A percentile compares a stretch with the other conserved stretches of the same genome.
Conservation (phyloP, 2,797 vertebrate genomes). For the Phyllotis vaccarum region DNA sequence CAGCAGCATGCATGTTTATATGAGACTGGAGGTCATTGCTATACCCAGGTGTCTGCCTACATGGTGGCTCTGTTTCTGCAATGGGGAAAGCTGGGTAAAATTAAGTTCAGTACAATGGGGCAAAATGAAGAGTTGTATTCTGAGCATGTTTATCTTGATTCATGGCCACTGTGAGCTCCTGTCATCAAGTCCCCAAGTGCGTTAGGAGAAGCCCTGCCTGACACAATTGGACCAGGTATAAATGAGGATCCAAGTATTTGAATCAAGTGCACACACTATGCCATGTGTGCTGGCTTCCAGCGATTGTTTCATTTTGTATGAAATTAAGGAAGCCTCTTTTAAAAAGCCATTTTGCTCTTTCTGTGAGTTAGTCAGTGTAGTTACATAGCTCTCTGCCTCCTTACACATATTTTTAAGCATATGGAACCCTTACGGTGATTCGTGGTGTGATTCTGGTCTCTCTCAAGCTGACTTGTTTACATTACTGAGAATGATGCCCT, state of each 20-base stretch:
- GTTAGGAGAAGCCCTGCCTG: not conserved
- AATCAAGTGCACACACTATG: not conserved
- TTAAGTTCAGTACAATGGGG: not conserved
- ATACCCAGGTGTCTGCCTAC: not conserved
- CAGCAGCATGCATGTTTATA: not conserved
- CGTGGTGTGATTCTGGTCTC: not conserved
- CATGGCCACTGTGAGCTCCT: not conserved
- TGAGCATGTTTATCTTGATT: not conserved
- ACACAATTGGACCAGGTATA: not conserved
- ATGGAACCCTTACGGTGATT: not conserved
- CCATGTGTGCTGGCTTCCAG: not conserved
- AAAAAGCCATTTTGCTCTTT: not conserved
- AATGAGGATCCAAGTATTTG: not conserved
- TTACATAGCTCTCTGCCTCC: not conserved
- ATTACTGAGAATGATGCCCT: not conserved
- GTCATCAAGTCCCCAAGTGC: not conserved
- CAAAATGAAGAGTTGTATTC: not conserved
- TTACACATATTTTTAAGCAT: not conserved
- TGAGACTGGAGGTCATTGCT: not conserved
- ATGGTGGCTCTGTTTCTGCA: not conserved
- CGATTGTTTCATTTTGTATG: not conserved
- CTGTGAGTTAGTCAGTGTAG: not conserved
- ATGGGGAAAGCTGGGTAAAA: not conserved
- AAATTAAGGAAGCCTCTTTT: not conserved
- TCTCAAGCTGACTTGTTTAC: not conserved